These are phyloP conservation scores for Caenorhabditis sp. DNA, from an alignment of 2,888 invertebrate genomes.

Conservation along the genomic window DNA sequence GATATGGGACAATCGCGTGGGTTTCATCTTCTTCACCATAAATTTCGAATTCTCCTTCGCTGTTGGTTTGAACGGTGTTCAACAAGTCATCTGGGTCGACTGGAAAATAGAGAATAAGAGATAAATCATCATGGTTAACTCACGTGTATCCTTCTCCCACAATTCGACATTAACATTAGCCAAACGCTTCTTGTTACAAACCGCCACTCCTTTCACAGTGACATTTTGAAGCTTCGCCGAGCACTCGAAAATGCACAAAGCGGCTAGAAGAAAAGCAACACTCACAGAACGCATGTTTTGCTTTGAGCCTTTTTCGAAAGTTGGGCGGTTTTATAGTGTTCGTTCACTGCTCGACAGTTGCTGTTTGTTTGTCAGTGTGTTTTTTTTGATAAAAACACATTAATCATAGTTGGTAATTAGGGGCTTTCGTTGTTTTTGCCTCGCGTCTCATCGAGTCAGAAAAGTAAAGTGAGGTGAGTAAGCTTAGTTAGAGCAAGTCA, in stretches of 20 bases:
- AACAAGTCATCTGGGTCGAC: slow-evolving; percentile 60
- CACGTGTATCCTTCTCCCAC: slow-evolving; percentile 58
- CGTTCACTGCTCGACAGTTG: neutral
- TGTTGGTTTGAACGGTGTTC: slow-evolving; percentile 43
- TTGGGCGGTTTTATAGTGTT: no score
- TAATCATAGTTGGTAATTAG: neutral
- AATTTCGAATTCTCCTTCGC: slow-evolving; percentile 53
- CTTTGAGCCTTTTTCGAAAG: no score
- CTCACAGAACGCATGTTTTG: neutral
- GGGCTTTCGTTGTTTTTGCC: neutral
- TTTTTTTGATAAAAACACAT: no score
- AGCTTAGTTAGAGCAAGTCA: no score
- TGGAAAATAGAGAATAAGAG: slow-evolving; percentile 22
- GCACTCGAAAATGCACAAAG: slow-evolving; percentile 31
- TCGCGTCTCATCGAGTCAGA: no score
- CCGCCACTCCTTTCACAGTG: slow-evolving; percentile 55
- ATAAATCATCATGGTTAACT: slow-evolving; percentile 10
- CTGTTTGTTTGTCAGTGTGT: neutral
- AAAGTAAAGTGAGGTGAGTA: no score
- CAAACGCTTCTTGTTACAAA: slow-evolving; percentile 57
- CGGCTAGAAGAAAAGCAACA: neutral
- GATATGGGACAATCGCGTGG: slow-evolving; percentile 52
- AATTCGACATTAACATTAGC: slow-evolving; percentile 52
- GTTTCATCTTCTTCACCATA: slow-evolving; percentile 58
- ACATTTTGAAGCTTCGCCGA: slow-evolving; percentile 18